phyloP scores from a whole-genome alignment of 2,113 vertebrate species.

The Chaetorhynchus papuensis region DNA sequence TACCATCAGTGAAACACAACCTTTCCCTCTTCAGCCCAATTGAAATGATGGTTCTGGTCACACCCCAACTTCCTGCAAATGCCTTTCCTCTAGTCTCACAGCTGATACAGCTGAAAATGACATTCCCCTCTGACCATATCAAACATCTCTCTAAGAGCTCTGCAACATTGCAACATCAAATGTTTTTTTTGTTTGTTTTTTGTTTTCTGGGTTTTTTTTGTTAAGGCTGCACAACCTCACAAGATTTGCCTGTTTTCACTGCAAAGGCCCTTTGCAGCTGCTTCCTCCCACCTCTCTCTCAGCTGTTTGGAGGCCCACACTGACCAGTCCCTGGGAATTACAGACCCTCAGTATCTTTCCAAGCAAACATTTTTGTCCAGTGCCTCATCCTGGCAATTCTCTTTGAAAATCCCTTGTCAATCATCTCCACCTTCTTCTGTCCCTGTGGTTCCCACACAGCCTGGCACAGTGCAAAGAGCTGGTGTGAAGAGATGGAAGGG shows the following conservation, averaged over 20 bases:
- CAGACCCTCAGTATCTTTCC: not conserved
- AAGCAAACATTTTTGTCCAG: not conserved
- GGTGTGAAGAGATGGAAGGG: not conserved
- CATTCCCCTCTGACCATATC: not conserved
- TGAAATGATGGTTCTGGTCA: not conserved
- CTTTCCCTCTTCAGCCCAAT: not conserved
- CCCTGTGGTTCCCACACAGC: fast-evolving
- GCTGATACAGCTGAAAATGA: not conserved
- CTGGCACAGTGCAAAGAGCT: not conserved
- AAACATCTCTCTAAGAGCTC: not conserved
- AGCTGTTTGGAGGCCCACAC: not conserved
- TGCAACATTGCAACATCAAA: not conserved
- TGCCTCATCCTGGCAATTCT: not conserved
- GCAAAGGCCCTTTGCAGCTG: not conserved
- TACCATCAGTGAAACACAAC: not conserved
- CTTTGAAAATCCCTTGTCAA: not conserved
- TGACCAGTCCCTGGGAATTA: not conserved
- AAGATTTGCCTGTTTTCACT: not conserved
- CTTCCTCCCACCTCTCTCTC: not conserved
- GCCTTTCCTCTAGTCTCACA: not conserved
- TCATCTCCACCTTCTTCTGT: not conserved
- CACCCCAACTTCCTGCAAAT: not conserved
- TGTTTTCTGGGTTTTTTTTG: too few relatives aligned
- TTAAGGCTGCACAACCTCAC: not conserved
- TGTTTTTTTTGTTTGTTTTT: not conserved